Base-by-base conservation (phyloP, 2,113 vertebrate species). In the Ammodytes marinus region DNA sequence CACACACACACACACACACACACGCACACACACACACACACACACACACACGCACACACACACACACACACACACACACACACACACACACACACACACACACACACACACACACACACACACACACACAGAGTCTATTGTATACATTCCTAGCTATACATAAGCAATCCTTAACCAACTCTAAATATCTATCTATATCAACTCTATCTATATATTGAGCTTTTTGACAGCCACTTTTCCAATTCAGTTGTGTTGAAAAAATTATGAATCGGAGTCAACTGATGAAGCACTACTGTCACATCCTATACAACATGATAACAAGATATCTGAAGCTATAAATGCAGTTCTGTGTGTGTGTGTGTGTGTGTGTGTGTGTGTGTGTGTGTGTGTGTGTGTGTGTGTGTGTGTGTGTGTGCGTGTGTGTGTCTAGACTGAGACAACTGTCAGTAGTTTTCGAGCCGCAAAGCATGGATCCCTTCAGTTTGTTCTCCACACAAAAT, bases 341-440 rank as follows among this genome's bases (percentile, higher is more conserved):
- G 59, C 15, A 8, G 15, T 42, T 53, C 6, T 58, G 53, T 39
- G 70, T 39, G 81, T 70, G 64, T 13, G 74, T 37, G 53, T 61
- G 75, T 37, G 17, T 13, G 10, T 15, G 46, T 45, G 52, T 19
- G 0, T 58, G 17, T 57, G 11, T 76, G 59, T 76, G 55, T 72
- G 45, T 76, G 42, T 61, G n/a, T 66, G 15, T 61, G 49, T 57
- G 49, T 61, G 61, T 72, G 65, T 70, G 64, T 57, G 57, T 55
- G 47, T 43, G 54, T 63, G 55, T 49, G 47, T 47, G 49, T 61
- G 65, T 39, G 49, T n/a, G 53, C 19, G 15, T 3, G 35, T 5
- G 17, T 52, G 42, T 69, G 50, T 17, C 6, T 71, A 80, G 50
- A 67, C 49, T 61, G 42, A 74, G 14, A 35, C n/a, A 74, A 11